Percentiles rank a stretch among this genome's conserved stretches.
phyloP scores from a whole-genome alignment of 2,113 vertebrate species.

The Rhombomys opimus region DNA sequence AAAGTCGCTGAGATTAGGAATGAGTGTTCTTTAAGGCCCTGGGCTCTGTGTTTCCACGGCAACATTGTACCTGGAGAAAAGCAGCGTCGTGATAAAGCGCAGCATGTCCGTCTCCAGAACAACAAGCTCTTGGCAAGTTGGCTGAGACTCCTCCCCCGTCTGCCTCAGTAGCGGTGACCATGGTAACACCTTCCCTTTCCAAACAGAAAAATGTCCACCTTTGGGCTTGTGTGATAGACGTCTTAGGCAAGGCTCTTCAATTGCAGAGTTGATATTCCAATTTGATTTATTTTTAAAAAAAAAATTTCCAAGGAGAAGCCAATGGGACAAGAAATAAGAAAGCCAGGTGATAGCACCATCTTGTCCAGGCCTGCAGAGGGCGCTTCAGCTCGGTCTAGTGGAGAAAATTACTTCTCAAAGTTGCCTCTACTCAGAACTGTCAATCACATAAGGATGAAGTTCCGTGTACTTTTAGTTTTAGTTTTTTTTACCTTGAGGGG shows the following conservation, averaged over 20 bases:
- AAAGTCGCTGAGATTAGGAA: constrained; percentile 66
- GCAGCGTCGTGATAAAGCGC: constrained; percentile 1
- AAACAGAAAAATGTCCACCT: neutral
- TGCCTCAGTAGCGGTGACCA: constrained; percentile 38
- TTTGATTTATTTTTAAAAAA: constrained; percentile 38
- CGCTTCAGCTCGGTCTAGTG: neutral
- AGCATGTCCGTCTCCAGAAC: constrained; percentile 71
- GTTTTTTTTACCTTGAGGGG: neutral
- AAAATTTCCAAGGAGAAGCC: neutral
- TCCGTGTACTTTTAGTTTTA: neutral
- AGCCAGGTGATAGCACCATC: neutral
- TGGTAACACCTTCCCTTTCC: neutral
- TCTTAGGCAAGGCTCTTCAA: neutral
- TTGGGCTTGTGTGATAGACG: neutral
- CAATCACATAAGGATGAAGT: neutral
- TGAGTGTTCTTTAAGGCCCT: constrained; percentile 50
- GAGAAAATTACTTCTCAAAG: neutral
- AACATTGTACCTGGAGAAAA: constrained; percentile 77
- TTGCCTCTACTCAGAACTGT: neutral
- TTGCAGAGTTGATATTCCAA: neutral
- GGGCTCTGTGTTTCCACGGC: constrained; percentile 74
- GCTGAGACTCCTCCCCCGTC: neutral
- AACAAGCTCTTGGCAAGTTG: constrained; percentile 57
- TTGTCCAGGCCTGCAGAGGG: neutral
- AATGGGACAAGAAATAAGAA: neutral